A percentile compares a stretch with the other conserved stretches of the same genome.
Conservation (phyloP, 2,888 invertebrate species). For the Dolichomitus sp. region DNA sequence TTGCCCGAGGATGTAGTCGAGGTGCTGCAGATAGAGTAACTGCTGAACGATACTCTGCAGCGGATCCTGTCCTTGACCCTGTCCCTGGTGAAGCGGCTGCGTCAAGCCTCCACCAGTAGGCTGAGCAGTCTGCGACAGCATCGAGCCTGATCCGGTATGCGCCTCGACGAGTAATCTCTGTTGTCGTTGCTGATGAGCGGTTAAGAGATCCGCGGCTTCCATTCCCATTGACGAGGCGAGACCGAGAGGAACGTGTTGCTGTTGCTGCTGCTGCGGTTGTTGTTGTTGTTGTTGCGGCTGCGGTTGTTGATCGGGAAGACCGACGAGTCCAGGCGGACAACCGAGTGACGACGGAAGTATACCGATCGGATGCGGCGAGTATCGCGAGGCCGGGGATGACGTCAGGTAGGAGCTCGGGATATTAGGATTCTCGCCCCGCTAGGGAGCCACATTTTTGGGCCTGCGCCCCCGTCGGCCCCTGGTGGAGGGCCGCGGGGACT, state of each 20-base stretch:
- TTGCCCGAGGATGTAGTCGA: conserved; percentile 83
- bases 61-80: conserved; percentile 80
- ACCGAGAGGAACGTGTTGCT: conserved; percentile 76
- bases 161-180: conserved; percentile 76
- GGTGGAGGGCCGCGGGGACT: conserved; percentile 86
- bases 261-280: conserved; percentile 68
- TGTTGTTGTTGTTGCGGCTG: conserved; percentile 55
- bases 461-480: conserved; percentile 86
- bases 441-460: conserved; percentile 86
- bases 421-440: conserved; percentile 85
- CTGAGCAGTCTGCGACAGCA: conserved; percentile 76
- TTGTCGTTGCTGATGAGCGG: conserved; percentile 79
- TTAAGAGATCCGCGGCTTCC: conserved; percentile 78
- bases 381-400: conserved; percentile 70
- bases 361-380: conserved; percentile 62
- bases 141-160: conserved; percentile 69
- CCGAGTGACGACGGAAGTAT: conserved; percentile 57
- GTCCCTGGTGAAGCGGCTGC: conserved; percentile 80
- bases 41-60: conserved; percentile 84
- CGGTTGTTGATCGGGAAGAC: conserved; percentile 63
- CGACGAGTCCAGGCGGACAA: conserved; percentile 62
- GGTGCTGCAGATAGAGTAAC: conserved; percentile 81
- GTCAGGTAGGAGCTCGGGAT: conserved; percentile 81
- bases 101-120: conserved; percentile 78
- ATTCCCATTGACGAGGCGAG: conserved; percentile 78